Base-by-base conservation (phyloP, 2,113 vertebrate genomes). In the Misgurnus anguillicaudatus region DNA sequence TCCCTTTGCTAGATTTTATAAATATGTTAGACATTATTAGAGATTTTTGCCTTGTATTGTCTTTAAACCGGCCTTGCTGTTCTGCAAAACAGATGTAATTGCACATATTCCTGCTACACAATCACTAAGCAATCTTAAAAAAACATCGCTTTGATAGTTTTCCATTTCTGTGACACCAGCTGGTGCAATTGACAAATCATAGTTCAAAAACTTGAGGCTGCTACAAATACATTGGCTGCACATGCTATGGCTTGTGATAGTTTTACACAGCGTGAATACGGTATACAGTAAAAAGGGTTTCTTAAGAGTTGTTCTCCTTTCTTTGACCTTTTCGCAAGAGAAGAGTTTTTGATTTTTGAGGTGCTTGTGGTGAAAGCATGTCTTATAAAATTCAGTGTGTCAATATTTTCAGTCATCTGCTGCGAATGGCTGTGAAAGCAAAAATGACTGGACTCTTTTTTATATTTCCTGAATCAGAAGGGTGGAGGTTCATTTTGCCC, bases 21-120 rank as follows among this genome's bases (percentile, higher is more conserved):
- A 74, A 17, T 36, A 11, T 74, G 57, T 74, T 61, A 73, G 38
- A 60, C 60, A 21, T 73, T 47, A 31, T 75, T 42, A 31, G 57
- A 75, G 1, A 3, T 4, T 24, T 31, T 21, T 31, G 21, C 19
- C 19, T 5, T 36, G 57, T 57, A 42, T 7, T 4, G 11, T 47
- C 38, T 47, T 45, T 61, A 6, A 61, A 71, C 21, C n/a, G 11
- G 19, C 31, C 9, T 62, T 31, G 9, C 10, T 31, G 6, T 36
- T 62, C 60, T 31, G 24, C 60, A 62, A 62, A 62, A 31, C 21
- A 0, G 68, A 13, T n/a, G 17, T 19, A 19, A 55, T 14, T n/a
- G 17, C 17, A 19, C 5, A 3, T 55, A 71, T 71, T 17, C 0
- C 13, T 47, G 57, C 21, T 31, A 21, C 21, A 42, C 8, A 36